Base-by-base conservation (phyloP, 2,797 vertebrate species). In the Anguilla marmorata region DNA sequence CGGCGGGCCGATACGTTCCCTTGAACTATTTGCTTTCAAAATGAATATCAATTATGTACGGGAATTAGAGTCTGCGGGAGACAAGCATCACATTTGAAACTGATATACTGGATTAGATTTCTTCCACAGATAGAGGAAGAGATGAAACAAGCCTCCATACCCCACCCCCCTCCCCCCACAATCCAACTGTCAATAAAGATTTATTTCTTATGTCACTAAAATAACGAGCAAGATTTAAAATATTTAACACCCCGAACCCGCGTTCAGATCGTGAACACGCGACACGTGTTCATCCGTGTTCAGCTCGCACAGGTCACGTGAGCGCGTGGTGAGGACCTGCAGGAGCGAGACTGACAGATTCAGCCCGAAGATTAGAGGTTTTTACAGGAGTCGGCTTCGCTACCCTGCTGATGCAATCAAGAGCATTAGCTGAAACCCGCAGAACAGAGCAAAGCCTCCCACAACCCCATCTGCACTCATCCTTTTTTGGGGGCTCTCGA, bases 1-100 rank as follows among this genome's bases (percentile, higher is more conserved):
- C 93, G 54, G 89, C 41, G 91, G 93, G 90, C 89, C 85, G 52
- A 86, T 52, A 91, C 88, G 85, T 92, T 94, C 92, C 93, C 91
- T 93, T 93, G 85, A 95, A 94, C 91, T 93, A 93, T 94, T 94
- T 93, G 92, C 91, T 94, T 95, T 95, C 90, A 89, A 93, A 92
- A 91, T 90, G 93, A 94, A 96, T 94, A 92, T 92, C 92, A 95
- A 94, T 92, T 93, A 95, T 91, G 91, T 90, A 84, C 89, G 93
- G 92, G 94, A 95, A 94, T 95, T 92, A 91, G 80, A 89, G 86
- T 86, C 87, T 72, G 85, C 86, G 30, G 89, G 45, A 91, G 54
- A 94, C 90, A 94, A 95, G 94, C 92, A 90, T 89, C 85, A 89
- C 90, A 91, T 94, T 91, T 93, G 90, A 94, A 93, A 94, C 89